Evolutionary conservation across 2,797 vertebrate species (phyloP).

Genomic region (Cossypha caffra): DNA sequence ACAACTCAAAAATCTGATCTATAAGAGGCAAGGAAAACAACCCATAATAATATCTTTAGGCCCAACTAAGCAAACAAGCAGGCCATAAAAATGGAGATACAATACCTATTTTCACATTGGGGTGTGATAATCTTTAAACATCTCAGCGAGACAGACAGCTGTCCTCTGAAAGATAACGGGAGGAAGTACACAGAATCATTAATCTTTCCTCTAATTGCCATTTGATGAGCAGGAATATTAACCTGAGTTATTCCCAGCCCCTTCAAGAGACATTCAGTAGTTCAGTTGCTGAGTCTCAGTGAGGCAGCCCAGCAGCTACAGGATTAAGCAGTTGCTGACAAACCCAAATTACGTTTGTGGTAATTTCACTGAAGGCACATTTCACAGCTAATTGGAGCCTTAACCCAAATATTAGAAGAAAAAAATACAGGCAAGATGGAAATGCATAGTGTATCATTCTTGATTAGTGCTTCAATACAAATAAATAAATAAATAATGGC

Average conservation of each 20-base stretch:
- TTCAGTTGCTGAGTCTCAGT: constrained; percentile 20
- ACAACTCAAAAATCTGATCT: not conserved
- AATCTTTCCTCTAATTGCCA: constrained; percentile 59
- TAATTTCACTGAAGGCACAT: constrained; percentile 31
- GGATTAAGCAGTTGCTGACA: constrained; percentile 26
- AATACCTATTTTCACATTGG: not conserved
- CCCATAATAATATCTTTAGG: not conserved
- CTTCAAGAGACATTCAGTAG: constrained; percentile 48
- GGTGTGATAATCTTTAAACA: not conserved
- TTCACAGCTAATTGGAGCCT: constrained; percentile 48
- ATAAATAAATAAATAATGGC: not conserved
- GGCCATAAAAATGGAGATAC: not conserved
- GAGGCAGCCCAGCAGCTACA: constrained; percentile 3
- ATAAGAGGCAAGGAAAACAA: not conserved
- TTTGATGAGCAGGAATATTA: constrained; percentile 63
- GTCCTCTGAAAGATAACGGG: not conserved
- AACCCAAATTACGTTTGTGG: not conserved
- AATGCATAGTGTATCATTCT: not conserved
- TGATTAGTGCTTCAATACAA: not conserved
- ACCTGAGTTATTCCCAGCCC: constrained; percentile 53
- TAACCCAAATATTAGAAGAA: constrained; percentile 21
- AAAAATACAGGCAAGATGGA: constrained; percentile 4
- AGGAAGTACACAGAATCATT: not conserved
- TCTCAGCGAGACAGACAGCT: not conserved
- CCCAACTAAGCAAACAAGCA: not conserved